Conservation (phyloP, 2,797 vertebrate species). For the Falco cherrug region DNA sequence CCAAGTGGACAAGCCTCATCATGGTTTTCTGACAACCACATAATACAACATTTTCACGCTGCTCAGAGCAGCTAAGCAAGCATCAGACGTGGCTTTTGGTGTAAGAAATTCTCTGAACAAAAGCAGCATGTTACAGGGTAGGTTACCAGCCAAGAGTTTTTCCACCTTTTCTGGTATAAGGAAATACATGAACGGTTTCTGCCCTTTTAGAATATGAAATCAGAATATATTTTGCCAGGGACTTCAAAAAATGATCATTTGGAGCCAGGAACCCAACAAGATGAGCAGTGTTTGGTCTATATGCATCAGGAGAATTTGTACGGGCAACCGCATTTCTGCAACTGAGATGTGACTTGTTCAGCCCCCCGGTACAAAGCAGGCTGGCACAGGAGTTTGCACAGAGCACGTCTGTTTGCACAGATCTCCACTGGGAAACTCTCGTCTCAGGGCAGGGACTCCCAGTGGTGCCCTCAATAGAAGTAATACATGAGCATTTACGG, state of each 20-base stretch:
- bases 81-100: neutral
- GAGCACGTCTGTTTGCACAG: neutral
- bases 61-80: neutral
- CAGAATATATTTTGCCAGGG: neutral
- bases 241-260: neutral
- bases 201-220: neutral
- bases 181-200: neutral
- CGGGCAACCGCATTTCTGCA: neutral
- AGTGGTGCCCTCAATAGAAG: neutral
- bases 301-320: neutral
- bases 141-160: neutral
- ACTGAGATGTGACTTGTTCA: neutral
- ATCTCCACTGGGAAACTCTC: neutral
- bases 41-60: neutral
- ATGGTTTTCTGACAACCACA: neutral
- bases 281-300: neutral
- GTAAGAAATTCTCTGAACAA: neutral
- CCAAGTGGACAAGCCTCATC: slow-evolving; percentile 13
- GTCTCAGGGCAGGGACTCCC: neutral
- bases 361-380: neutral
- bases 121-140: neutral
- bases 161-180: neutral
- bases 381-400: neutral
- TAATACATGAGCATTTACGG: neutral
- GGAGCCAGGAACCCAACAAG: neutral